phyloP scores from a whole-genome alignment of 1,140 invertebrate genomes.

The Apocrypta bakeri region DNA sequence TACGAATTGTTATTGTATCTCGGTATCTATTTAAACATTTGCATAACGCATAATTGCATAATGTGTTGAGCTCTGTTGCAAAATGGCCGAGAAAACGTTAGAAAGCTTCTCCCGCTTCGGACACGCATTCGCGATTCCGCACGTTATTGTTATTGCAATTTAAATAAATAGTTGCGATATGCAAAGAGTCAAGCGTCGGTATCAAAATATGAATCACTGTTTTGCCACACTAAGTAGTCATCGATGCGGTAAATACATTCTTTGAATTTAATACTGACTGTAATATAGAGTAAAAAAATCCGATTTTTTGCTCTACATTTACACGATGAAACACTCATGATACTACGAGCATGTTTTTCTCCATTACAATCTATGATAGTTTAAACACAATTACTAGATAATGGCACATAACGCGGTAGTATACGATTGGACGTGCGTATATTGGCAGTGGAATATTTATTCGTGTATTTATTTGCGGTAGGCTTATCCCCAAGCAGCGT shows the following conservation, averaged over 20 bases:
- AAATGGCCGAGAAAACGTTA: slow-evolving; percentile 28
- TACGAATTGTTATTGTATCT: slow-evolving; percentile 18
- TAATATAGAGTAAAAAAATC: neutral
- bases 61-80: slow-evolving; percentile 19
- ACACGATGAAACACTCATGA: neutral
- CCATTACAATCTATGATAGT: neutral
- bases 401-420: neutral
- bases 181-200: neutral
- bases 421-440: neutral
- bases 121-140: too few species aligned
- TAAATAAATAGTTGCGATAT: neutral
- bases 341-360: neutral
- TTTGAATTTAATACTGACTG: neutral
- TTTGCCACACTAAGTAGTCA: too few species aligned
- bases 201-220: neutral
- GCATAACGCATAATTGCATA: slow-evolving; percentile 45
- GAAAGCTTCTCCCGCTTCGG: slow-evolving; percentile 3
- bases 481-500: neutral
- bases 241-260: neutral
- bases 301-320: neutral
- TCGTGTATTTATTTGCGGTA: neutral
- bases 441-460: neutral
- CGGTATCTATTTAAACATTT: slow-evolving; percentile 38
- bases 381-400: neutral
- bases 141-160: neutral